Percentiles rank a stretch among this genome's conserved stretches.
Evolutionary conservation across 2,888 invertebrate species (phyloP).

Genomic region (Aleiodes testaceus): DNA sequence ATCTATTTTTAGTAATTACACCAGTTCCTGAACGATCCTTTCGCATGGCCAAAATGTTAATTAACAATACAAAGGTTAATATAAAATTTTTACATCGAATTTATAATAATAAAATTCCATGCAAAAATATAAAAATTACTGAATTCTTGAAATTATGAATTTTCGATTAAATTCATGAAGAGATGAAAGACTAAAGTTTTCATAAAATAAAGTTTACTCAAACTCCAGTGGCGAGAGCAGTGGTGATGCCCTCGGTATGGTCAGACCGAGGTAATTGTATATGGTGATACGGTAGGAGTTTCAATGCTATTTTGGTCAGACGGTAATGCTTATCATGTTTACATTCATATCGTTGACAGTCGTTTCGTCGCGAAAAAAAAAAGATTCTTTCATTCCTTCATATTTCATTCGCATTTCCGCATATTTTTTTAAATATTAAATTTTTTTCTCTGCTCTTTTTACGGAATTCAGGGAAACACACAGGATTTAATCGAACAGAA

Average conservation of each 20-base stretch:
- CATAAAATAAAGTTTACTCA: conserved; percentile 36
- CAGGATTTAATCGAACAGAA: no score
- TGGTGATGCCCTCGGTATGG: conserved; percentile 39
- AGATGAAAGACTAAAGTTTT: conserved; percentile 5
- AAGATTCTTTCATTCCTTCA: not conserved
- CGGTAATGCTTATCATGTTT: conserved; percentile 9
- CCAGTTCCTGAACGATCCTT: not conserved
- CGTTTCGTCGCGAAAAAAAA: not conserved
- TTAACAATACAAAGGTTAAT: no score
- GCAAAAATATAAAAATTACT: no score
- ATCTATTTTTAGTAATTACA: not conserved
- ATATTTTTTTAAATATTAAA: no score
- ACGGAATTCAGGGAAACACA: no score
- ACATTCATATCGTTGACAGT: not conserved
- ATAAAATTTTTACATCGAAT: no score
- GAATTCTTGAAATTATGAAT: no score
- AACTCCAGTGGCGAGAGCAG: conserved; percentile 39
- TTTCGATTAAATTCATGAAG: no score
- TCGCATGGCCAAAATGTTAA: not conserved
- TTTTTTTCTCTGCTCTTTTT: no score
- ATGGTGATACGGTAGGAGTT: conserved; percentile 20
- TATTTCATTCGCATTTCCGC: no score
- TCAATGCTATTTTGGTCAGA: conserved; percentile 22
- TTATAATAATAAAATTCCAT: no score
- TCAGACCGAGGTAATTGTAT: conserved; percentile 35